Evolutionary conservation across 2,113 vertebrate species (phyloP), one percentile per base, ranked within the genome.

Genomic region (Actenoides hombroni): DNA sequence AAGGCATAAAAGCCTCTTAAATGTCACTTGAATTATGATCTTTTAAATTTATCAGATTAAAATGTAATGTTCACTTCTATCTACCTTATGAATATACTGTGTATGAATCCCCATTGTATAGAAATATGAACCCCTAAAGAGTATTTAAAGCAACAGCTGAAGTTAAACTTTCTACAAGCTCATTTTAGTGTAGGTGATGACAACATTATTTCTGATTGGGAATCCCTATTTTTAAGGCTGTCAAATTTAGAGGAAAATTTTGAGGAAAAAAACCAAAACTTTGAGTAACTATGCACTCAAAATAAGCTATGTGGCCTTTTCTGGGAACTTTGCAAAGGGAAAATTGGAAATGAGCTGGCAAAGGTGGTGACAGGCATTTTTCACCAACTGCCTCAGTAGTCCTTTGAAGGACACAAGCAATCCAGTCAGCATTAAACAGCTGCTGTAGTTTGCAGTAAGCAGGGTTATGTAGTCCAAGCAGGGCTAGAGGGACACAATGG

Each of bases 31-130:
- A n/a, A 49, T 89, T 51, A 86, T 4, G 10, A 21, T 24, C 11
- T 76, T 49, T 90, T 83, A 46, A 63, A 63, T 80, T 67, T 63
- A 81, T 33, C 40, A 33, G n/a, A 84, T 75, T 91, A 67, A 96
- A 93, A 65, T 57, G 3, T 46, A 49, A 70, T 37, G 16, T 67
- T 74, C 12, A 14, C 25, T 90, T 70, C 39, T 59, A 11, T 37
- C 35, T 54, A 17, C 10, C 19, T 46, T 77, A 59, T 23, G 13
- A 88, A 37, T 37, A 57, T 11, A 37, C 19, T 37, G n/a, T 49
- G 9, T 29, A 49, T 53, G 9, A 79, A 69, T 12, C 26, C 9
- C 31, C 21, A 64, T 74, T 48, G 49, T 54, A 37, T 16, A 64
- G 53, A 67, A 94, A 60, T 76, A 48, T 4, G 25, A 82, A 51